phyloP scores from a whole-genome alignment of 2,888 invertebrate species.

The Limenitis camilla region DNA sequence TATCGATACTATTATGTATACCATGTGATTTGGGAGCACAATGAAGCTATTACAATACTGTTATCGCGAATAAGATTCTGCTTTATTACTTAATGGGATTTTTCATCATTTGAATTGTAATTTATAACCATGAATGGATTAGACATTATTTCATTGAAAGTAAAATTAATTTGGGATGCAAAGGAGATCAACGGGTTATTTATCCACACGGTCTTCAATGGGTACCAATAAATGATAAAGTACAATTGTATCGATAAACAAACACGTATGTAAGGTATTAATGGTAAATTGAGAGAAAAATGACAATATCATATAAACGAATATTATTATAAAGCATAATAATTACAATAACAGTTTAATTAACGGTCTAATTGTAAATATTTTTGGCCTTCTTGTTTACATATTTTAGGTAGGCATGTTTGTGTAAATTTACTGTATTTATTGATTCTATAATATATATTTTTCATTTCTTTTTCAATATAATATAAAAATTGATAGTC shows the following conservation, averaged over 20 bases:
- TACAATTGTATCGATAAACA: constrained; percentile 7
- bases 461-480: not conserved
- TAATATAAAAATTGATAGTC: too few relatives aligned
- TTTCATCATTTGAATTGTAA: too few relatives aligned
- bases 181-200: not conserved
- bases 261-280: not conserved
- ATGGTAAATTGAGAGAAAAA: constrained; percentile 13
- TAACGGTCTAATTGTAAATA: constrained; percentile 40
- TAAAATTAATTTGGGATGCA: too few relatives aligned
- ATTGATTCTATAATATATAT: not conserved
- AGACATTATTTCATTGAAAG: too few relatives aligned
- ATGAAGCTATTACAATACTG: constrained; percentile 29
- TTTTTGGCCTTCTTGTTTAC: constrained; percentile 28
- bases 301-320: constrained; percentile 25
- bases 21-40: constrained; percentile 49
- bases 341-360: constrained; percentile 33
- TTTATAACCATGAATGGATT: too few relatives aligned
- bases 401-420: constrained; percentile 20
- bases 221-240: constrained; percentile 2
- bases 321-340: constrained; percentile 19
- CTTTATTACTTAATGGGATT: not conserved
- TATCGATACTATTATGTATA: constrained; percentile 2
- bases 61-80: not conserved
- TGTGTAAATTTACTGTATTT: not conserved
- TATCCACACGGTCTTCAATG: not conserved